Evolutionary conservation across 2,888 invertebrate species (phyloP), one percentile per base, ranked within the genome.

Genomic region (Aphrophora alni): DNA sequence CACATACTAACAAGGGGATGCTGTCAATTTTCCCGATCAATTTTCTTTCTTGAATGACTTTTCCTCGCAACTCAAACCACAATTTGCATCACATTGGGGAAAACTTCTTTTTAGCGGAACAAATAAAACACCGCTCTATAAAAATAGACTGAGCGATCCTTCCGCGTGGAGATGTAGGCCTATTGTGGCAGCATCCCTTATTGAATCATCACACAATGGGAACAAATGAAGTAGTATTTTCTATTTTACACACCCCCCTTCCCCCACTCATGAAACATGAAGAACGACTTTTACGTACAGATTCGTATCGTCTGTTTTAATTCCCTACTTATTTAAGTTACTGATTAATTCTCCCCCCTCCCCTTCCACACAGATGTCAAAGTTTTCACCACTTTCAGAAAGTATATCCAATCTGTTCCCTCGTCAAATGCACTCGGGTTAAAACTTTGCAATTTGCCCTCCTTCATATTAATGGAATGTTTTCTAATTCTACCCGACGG

Each of bases 271-370:
- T n/a, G n/a, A n/a, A n/a, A n/a, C n/a, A n/a, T n/a, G n/a, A n/a
- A n/a, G n/a, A n/a, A 44, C 59, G 59, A 59, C 59, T 59, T 59
- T 59, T 59, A 1, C 59, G 59, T 21, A n/a, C n/a, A n/a, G n/a
- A 59, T 59, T 14, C 21, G 59, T 59, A 2, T 7, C 59, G 59
- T 21, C 59, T 59, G 59, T 59, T 59, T 59, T 59, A 59, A 59
- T 59, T 59, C 59, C 59, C 59, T 59, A 21, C 59, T n/a, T n/a
- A n/a, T n/a, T 59, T 59, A 59, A 59, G 59, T 59, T 59, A 59
- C 59, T 59, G 59, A 59, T 59, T 59, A 59, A 59, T 59, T 59
- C 59, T n/a, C n/a, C 12, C 10, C 59, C n/a, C 59, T 10, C 59
- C 59, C 59, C 59, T 10, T 21, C n/a, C n/a, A n/a, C n/a, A 17